phyloP scores from a whole-genome alignment of 2,797 vertebrate genomes.

The Leptatherina wallacei region DNA sequence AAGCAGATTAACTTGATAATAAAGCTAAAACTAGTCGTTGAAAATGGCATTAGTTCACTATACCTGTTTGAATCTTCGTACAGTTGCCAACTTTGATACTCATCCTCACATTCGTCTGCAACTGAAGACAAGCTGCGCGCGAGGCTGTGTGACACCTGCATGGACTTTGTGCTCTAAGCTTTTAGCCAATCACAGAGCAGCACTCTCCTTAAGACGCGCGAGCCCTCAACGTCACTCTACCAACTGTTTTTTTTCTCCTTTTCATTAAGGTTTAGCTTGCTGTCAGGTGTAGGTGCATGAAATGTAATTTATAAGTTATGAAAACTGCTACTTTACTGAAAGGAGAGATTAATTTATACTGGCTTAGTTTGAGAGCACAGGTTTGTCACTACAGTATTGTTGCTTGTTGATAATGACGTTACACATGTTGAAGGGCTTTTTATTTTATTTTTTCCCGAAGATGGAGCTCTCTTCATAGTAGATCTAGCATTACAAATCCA shows the following conservation, averaged over 20 bases:
- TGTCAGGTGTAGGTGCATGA: not conserved
- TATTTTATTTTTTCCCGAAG: too few relatives aligned
- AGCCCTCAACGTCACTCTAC: constrained; percentile 16
- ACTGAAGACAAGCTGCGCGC: not conserved
- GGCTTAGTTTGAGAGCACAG: too few relatives aligned
- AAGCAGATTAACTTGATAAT: not conserved
- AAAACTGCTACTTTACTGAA: not conserved
- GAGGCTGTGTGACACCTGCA: constrained; percentile 31
- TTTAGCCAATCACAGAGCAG: constrained; percentile 62
- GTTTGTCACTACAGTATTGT: too few relatives aligned
- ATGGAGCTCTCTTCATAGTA: too few relatives aligned
- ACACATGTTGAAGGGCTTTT: too few relatives aligned
- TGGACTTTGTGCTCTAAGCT: constrained; percentile 56
- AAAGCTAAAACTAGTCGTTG: not conserved
- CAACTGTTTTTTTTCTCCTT: constrained; percentile 1
- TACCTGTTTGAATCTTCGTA: constrained; percentile 13
- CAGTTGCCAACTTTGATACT: not conserved
- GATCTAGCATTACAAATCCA: too few relatives aligned
- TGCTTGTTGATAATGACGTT: too few relatives aligned
- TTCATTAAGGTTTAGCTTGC: not conserved
- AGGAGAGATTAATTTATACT: not conserved
- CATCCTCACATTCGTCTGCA: constrained; percentile 7
- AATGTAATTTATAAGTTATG: not conserved
- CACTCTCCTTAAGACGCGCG: constrained; percentile 26
- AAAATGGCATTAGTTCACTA: not conserved